Evolutionary conservation across 2,113 vertebrate species (phyloP), one percentile per base, ranked within the genome.

Genomic region (Crocuta crocuta): DNA sequence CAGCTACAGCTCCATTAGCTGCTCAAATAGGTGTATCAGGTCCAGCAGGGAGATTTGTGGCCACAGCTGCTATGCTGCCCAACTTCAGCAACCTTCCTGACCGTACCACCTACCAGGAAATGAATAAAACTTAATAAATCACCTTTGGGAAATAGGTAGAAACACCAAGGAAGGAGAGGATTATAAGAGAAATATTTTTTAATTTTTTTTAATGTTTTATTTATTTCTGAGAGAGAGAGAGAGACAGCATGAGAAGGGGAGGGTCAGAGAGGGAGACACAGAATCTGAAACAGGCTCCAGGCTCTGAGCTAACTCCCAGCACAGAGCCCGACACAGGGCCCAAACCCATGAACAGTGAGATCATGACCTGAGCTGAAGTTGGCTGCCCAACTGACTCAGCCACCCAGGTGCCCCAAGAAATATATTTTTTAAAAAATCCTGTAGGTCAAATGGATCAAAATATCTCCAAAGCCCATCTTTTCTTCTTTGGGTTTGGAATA

Each of bases 401-500:
- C 39, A 39, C 39, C 39, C 39, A 39, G 39, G 39, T 39, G 39
- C 39, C 39, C 39, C 39, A 39, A 39, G 39, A 39, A 39, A 39
- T 15, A 50, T 50, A 50, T 70, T 23, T 28, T 70, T 39, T 39
- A 39, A 39, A 39, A 39, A 68, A 55, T 71, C 16, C 39, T 65
- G 15, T 63, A 28, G 24, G 31, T 71, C 70, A 84, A 80, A 71
- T 48, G 63, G 43, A 91, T 31, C 9, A 15, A 74, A 68, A 48
- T 76, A 81, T 43, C 17, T 28, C 71, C 35, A n/a, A 50, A 86
- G 65, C 7, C 16, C 26, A 73, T 84, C 53, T 92, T 87, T 80
- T 68, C 55, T 90, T 93, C 55, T 92, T 89, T 92, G 81, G 33
- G 4, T 88, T 89, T 80, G 39, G 31, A 92, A 9, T 92, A 50